A percentile compares a stretch with the other conserved stretches of the same genome.
phyloP scores from a whole-genome alignment of 1,140 invertebrate species.

The Trichoplusia ni region DNA sequence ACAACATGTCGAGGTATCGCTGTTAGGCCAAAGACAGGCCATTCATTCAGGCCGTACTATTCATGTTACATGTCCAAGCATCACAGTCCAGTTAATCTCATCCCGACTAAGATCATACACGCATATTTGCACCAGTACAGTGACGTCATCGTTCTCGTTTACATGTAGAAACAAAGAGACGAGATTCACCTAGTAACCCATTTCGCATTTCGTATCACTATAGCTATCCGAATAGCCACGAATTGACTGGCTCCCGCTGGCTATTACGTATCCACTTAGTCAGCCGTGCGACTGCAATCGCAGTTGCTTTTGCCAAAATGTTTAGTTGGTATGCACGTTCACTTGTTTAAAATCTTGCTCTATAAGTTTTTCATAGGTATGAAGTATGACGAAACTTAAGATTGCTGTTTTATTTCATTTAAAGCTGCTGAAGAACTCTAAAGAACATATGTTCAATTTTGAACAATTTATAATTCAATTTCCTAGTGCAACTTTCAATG shows the following conservation, averaged over 20 bases:
- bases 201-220: too few relatives aligned
- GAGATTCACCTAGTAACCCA: slow-evolving; percentile 41
- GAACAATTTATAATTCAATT: too few relatives aligned
- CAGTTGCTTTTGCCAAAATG: slow-evolving; percentile 13
- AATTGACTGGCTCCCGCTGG: slow-evolving; percentile 42
- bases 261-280: slow-evolving; percentile 11
- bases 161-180: slow-evolving; percentile 36
- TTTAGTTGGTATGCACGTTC: neutral
- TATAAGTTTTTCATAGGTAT: too few relatives aligned
- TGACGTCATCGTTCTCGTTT: slow-evolving; percentile 21
- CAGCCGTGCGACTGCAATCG: slow-evolving; percentile 1
- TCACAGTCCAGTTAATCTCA: slow-evolving; percentile 8
- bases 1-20: too few relatives aligned
- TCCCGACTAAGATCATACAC: slow-evolving; percentile 9
- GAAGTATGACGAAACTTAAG: too few relatives aligned
- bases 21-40: too few relatives aligned
- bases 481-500: too few relatives aligned
- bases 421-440: too few relatives aligned
- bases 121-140: slow-evolving; percentile 23
- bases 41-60: too few relatives aligned
- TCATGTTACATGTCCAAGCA: slow-evolving; percentile 6
- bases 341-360: neutral
- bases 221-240: slow-evolving; percentile 29
- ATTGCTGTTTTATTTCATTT: too few relatives aligned
- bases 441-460: too few relatives aligned